Evolutionary conservation across 2,888 invertebrate genomes (phyloP).

Genomic region (Tiliacea aurago): DNA sequence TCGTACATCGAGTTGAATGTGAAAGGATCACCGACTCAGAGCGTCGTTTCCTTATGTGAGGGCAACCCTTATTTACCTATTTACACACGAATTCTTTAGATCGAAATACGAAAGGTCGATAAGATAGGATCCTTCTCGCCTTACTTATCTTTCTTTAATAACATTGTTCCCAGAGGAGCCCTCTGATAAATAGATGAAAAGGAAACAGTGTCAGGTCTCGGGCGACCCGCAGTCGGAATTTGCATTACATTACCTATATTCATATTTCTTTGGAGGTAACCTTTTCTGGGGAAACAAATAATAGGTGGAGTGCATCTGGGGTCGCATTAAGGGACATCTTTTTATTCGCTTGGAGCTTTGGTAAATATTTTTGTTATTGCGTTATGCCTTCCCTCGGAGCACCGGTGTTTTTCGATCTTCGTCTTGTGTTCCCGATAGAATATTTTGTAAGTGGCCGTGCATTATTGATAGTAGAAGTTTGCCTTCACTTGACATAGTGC

Average conservation of each 20-base stretch:
- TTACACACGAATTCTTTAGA: conserved; percentile 66
- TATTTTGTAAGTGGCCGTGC: conserved; percentile 79
- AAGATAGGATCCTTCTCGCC: conserved; percentile 69
- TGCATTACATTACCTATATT: conserved; percentile 83
- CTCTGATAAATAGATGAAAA: conserved; percentile 77
- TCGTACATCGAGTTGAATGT: conserved; percentile 20
- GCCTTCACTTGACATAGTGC: conserved; percentile 60
- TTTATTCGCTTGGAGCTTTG: conserved; percentile 86
- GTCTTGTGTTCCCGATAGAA: conserved; percentile 73
- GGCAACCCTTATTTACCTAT: conserved; percentile 65
- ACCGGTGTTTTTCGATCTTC: conserved; percentile 74
- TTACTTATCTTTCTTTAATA: conserved; percentile 83
- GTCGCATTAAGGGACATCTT: conserved; percentile 89
- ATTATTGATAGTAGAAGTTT: conserved; percentile 78
- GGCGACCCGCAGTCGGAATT: conserved; percentile 79
- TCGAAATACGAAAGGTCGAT: conserved; percentile 72
- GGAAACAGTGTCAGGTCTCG: conserved; percentile 78
- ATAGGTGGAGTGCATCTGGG: conserved; percentile 88
- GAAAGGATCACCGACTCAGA: conserved; percentile 38
- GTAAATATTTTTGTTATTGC: conserved; percentile 90
- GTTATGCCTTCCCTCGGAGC: conserved; percentile 75
- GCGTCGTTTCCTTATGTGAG: conserved; percentile 44
- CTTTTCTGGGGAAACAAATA: conserved; percentile 86
- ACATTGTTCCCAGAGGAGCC: conserved; percentile 84
- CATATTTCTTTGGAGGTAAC: conserved; percentile 82